A percentile compares a stretch with the other conserved stretches of the same genome.
Evolutionary conservation across 2,888 invertebrate species (phyloP).

Genomic region (Luffia ferchaultella): DNA sequence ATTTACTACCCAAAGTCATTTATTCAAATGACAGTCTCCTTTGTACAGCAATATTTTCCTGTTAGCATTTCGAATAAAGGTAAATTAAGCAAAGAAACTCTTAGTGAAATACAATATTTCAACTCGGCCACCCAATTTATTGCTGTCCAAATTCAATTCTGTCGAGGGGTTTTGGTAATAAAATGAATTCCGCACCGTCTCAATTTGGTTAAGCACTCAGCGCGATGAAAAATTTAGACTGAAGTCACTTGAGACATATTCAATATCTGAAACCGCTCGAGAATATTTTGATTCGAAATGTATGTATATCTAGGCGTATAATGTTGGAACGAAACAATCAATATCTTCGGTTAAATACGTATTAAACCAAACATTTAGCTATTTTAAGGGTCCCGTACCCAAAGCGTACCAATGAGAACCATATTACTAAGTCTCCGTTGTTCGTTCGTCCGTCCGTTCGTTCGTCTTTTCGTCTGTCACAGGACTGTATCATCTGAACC

Average conservation of each 20-base stretch:
- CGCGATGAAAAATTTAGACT: slow-evolving; percentile 18
- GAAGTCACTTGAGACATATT: not conserved
- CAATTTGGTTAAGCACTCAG: slow-evolving; percentile 23
- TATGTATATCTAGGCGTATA: no score
- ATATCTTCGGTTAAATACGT: no score
- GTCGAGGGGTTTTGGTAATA: slow-evolving; percentile 18
- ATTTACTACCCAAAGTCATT: not conserved
- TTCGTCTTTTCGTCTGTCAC: no score
- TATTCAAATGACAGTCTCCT: not conserved
- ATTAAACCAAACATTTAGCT: no score
- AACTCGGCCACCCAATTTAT: slow-evolving; percentile 15
- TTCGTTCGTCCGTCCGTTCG: no score
- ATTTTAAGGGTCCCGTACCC: no score
- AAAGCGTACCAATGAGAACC: no score
- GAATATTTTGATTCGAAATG: no score
- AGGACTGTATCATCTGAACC: no score
- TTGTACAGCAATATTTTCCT: not conserved
- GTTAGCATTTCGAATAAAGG: not conserved
- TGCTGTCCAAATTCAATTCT: slow-evolving; percentile 21
- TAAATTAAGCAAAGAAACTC: not conserved
- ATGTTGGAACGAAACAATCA: no score
- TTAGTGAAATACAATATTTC: not conserved
- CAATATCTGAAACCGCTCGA: no score
- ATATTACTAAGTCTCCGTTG: no score
- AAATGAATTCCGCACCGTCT: slow-evolving; percentile 14